phyloP scores from a whole-genome alignment of 1,140 invertebrate genomes.

The Acromyrmex echinatior region DNA sequence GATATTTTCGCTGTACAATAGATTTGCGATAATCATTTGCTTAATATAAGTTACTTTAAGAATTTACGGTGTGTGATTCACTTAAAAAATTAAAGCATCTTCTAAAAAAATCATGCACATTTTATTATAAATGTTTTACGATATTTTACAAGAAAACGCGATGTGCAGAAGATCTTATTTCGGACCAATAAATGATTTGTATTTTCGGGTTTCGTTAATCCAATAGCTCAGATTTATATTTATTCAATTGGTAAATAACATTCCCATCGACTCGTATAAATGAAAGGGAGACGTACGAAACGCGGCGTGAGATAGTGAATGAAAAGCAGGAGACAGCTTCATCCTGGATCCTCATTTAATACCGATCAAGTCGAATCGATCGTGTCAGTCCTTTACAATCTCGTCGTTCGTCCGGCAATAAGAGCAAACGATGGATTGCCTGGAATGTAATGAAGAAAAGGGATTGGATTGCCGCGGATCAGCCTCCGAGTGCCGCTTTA shows the following conservation, averaged over 20 bases:
- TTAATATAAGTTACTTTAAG: background rate
- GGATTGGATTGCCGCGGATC: constrained; percentile 57
- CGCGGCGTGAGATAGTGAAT: background rate
- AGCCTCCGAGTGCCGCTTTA: constrained; percentile 62
- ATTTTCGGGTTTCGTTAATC: background rate
- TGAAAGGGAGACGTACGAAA: constrained; percentile 14
- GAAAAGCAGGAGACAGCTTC: background rate
- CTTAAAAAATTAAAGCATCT: background rate
- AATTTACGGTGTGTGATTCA: background rate
- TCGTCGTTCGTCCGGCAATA: constrained; percentile 23
- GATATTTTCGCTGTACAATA: background rate
- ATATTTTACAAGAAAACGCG: background rate
- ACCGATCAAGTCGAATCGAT: constrained; percentile 58
- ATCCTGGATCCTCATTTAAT: constrained; percentile 48
- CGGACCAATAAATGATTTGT: background rate
- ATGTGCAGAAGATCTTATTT: background rate
- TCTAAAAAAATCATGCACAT: background rate
- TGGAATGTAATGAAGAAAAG: constrained; percentile 54
- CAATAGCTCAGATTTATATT: constrained; percentile 1
- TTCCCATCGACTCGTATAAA: background rate
- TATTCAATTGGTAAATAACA: constrained; percentile 31
- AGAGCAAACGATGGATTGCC: constrained; percentile 30
- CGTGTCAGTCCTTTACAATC: constrained; percentile 37
- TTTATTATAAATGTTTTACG: background rate
- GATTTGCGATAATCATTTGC: background rate